Conservation (phyloP, 2,113 vertebrate species). For the Myocastor coypus region DNA sequence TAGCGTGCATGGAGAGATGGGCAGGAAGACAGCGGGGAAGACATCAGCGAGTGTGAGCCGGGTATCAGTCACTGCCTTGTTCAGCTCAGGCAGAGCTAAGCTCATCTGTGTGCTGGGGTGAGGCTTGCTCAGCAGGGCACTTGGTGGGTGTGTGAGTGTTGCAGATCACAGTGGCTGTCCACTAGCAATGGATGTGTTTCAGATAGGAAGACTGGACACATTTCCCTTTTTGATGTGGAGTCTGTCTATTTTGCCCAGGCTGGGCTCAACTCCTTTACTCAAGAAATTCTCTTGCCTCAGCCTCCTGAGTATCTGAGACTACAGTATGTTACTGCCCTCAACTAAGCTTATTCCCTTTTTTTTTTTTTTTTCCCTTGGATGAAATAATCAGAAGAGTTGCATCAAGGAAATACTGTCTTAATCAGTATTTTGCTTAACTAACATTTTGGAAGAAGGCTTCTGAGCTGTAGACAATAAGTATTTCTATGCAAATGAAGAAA, state of each 20-base stretch:
- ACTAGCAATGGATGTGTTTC: not conserved
- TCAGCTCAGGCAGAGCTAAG: no score
- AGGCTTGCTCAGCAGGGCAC: not conserved
- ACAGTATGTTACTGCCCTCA: not conserved
- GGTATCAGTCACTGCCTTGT: not conserved
- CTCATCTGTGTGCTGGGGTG: not conserved
- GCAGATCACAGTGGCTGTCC: not conserved
- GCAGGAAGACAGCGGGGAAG: not conserved
- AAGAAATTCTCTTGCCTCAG: not conserved
- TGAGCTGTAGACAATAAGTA: not conserved
- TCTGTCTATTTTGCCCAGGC: not conserved
- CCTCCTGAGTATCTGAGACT: not conserved
- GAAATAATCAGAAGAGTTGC: not conserved
- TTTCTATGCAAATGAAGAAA: not conserved
- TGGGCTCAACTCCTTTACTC: not conserved
- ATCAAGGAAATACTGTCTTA: not conserved
- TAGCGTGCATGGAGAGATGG: fast-evolving
- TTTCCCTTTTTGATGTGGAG: not conserved
- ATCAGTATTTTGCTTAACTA: not conserved
- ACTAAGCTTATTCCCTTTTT: not conserved
- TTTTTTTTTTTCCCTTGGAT: not conserved
- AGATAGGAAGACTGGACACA: not conserved
- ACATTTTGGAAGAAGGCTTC: not conserved
- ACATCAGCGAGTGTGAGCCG: not conserved
- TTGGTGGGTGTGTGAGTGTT: not conserved